phyloP scores from a whole-genome alignment of 92 coral and sea anemone genomes.

The Epizoanthus ramosus region DNA sequence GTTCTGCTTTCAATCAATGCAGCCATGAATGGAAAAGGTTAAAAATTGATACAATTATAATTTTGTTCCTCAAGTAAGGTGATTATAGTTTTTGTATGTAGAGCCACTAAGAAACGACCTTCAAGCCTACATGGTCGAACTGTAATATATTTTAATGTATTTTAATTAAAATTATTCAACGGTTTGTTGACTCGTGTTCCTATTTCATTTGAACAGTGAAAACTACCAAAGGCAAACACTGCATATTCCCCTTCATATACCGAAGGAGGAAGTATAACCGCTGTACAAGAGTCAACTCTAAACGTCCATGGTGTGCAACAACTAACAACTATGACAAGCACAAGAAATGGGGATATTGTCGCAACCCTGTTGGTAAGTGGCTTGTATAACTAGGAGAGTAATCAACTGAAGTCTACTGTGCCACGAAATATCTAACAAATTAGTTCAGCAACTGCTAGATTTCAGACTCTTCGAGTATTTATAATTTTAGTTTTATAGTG shows the following conservation, averaged over 20 bases:
- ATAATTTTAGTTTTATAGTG: too few relatives aligned
- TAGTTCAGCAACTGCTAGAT: not conserved
- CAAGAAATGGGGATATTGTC: constrained; percentile 22
- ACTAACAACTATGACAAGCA: constrained; percentile 7
- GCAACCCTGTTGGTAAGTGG: constrained; percentile 22
- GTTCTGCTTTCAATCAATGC: too few relatives aligned
- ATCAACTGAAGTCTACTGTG: not conserved
- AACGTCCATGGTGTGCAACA: constrained; percentile 27
- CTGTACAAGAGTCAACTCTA: constrained; percentile 3
- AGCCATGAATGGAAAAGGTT: too few relatives aligned
- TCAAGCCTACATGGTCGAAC: too few relatives aligned
- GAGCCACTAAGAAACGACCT: too few relatives aligned
- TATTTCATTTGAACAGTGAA: not conserved
- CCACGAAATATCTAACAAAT: not conserved
- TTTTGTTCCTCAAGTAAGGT: too few relatives aligned
- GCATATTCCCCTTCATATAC: not conserved
- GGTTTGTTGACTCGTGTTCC: not conserved
- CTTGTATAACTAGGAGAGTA: not conserved
- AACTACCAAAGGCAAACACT: constrained; percentile 22
- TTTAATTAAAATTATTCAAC: too few relatives aligned
- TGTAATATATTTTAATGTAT: too few relatives aligned
- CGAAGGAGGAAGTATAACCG: constrained; percentile 10
- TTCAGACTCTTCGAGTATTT: too few relatives aligned
- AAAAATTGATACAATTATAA: too few relatives aligned
- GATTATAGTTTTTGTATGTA: too few relatives aligned